Conservation (phyloP, 2,113 vertebrate species). For the Lasiurus cinereus region DNA sequence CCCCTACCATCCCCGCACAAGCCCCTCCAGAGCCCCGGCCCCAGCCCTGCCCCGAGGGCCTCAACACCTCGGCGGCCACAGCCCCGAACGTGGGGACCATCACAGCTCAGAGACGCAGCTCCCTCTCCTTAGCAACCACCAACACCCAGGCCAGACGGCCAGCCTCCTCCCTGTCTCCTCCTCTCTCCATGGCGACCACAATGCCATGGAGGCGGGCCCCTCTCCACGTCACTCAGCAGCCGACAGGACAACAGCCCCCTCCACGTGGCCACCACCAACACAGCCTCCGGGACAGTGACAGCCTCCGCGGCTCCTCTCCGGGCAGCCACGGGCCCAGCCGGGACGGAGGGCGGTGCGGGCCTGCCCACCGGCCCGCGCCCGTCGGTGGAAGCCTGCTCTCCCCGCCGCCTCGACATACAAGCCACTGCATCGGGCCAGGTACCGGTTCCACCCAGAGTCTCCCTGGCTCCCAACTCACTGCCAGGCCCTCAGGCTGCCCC, state of each 20-base stretch:
- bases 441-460: accelerated
- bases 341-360: background rate
- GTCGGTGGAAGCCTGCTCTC: background rate
- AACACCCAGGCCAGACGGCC: background rate
- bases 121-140: constrained; percentile 76
- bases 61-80: background rate
- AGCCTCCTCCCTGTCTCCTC: constrained; percentile 62
- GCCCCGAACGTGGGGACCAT: constrained; percentile 73
- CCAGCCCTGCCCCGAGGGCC: background rate
- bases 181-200: constrained; percentile 77
- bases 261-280: constrained; percentile 81
- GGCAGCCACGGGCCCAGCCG: constrained; percentile 31
- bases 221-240: constrained; percentile 64
- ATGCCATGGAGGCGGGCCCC: constrained; percentile 58
- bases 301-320: background rate
- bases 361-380: background rate
- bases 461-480: background rate
- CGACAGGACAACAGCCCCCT: constrained; percentile 73
- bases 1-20: background rate
- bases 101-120: constrained; percentile 17
- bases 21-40: background rate
- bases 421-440: background rate
- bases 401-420: background rate
- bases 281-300: constrained; percentile 14
- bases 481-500: background rate